A percentile compares a stretch with the other conserved stretches of the same genome.
Evolutionary conservation across 92 coral and sea anemone species (phyloP).

Genomic region (Palythoa caribaeorum): DNA sequence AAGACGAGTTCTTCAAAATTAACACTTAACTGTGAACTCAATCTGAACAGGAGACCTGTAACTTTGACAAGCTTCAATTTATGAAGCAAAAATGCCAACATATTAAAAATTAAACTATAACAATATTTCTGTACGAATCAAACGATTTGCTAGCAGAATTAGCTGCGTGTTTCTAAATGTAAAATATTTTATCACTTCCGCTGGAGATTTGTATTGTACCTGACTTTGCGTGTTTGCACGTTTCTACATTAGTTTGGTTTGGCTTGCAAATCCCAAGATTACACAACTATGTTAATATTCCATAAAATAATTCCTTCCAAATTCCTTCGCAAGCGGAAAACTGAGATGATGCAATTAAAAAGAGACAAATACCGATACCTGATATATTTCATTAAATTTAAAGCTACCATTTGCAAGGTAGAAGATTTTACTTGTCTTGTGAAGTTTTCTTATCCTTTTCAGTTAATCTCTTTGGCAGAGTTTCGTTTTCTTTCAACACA

Average conservation of each 20-base stretch:
- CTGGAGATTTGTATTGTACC: background rate
- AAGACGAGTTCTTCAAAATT: too few species aligned
- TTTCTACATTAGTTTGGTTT: background rate
- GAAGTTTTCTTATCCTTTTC: background rate
- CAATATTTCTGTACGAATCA: too few species aligned
- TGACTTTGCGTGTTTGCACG: slow-evolving; percentile 34
- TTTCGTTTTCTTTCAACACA: slow-evolving; percentile 11
- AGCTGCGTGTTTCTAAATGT: background rate
- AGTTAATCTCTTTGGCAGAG: background rate
- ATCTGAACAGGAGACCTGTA: too few species aligned
- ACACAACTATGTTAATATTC: background rate
- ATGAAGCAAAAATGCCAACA: too few species aligned
- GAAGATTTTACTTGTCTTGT: background rate
- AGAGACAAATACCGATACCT: too few species aligned
- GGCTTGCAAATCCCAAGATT: background rate
- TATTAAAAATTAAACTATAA: too few species aligned
- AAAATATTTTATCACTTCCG: slow-evolving; percentile 5
- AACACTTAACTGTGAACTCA: too few species aligned
- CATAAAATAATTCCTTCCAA: background rate
- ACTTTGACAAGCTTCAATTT: too few species aligned
- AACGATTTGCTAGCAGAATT: too few species aligned
- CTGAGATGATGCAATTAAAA: background rate
- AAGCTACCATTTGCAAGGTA: background rate
- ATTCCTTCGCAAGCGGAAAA: background rate
- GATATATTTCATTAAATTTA: background rate